Conservation (phyloP, 2,888 invertebrate genomes). For the Tachina fera region DNA sequence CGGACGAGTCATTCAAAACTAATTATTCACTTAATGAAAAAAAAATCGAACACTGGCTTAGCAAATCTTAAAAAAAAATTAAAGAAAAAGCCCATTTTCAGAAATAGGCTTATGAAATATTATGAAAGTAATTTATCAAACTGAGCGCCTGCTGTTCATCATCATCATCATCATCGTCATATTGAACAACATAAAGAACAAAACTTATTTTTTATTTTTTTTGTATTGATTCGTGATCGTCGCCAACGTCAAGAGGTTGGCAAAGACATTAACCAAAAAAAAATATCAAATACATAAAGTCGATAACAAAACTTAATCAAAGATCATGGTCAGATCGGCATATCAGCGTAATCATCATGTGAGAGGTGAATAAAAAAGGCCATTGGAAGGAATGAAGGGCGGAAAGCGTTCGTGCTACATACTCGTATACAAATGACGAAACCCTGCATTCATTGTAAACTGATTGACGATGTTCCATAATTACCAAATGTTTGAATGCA, state of each 20-base stretch:
- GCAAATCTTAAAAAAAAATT: conserved; percentile 8
- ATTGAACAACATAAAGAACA: conserved; percentile 35
- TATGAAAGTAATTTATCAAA: conserved; percentile 71
- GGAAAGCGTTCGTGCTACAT: conserved; percentile 16
- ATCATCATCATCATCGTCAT: conserved; percentile 57
- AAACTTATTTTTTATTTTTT: not conserved
- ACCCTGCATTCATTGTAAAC: conserved; percentile 54
- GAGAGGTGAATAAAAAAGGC: conserved; percentile 43
- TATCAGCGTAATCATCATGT: conserved; percentile 43
- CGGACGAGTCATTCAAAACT: conserved; percentile 68
- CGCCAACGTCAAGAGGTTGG: conserved; percentile 64
- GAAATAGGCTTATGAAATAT: conserved; percentile 60
- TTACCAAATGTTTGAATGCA: conserved; percentile 57
- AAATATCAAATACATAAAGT: conserved; percentile 41
- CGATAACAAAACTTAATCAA: conserved; percentile 68
- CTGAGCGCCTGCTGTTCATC: conserved; percentile 70
- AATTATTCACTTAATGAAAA: conserved; percentile 63
- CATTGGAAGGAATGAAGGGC: conserved; percentile 38
- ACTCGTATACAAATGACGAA: conserved; percentile 46
- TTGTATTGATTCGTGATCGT: conserved; percentile 69
- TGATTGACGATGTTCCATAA: conserved; percentile 72
- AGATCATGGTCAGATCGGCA: conserved; percentile 60
- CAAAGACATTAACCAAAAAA: conserved; percentile 51
- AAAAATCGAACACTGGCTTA: conserved; percentile 55
- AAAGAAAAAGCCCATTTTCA: conserved; percentile 26